Evolutionary conservation across 1,140 invertebrate species (phyloP), one percentile per base, ranked within the genome.

Genomic region (Cyclargus thomasi): DNA sequence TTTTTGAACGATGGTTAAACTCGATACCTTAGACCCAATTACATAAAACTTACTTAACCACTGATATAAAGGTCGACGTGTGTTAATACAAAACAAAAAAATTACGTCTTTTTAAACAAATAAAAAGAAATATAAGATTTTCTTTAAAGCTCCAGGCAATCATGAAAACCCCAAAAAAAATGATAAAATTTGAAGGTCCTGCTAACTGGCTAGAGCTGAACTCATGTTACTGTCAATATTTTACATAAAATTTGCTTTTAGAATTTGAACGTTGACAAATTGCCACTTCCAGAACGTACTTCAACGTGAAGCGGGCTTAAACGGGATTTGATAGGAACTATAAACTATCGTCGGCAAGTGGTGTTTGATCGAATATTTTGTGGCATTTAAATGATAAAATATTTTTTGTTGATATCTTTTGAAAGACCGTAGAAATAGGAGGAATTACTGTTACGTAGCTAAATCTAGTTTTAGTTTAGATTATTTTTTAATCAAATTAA

Each of bases 171-270:
- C n/a, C n/a, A n/a, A n/a, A n/a, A n/a, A n/a, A n/a, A n/a, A 77
- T 83, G 81, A 89, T 83, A 87, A 89, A 89, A 87, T 85, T 86
- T 88, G 82, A 88, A 84, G 78, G 78, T 72, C 67, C 64, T 69
- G 70, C 69, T 73, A 71, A 71, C 71, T 72, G 75, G 76, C 75
- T 70, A 21, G 62, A 67, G 55, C 64, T 69, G 63, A 55, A 80
- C 70, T 82, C 74, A 67, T 70, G 79, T 86, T 83, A 80, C 70
- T 78, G 84, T 85, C 78, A 74, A 63, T 39, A 66, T 29, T 22
- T 69, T 77, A 70, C 47, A 65, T 65, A 22, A 53, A 35, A 65
- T 57, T 57, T 65, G 21, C 22, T 65, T 65, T 55, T 65, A 55
- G 10, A 55, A 2, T 65, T 29, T 23, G 5, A 65, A 53, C 53